Conservation (phyloP, 2,888 invertebrate species). For the Ormia ochracea region DNA sequence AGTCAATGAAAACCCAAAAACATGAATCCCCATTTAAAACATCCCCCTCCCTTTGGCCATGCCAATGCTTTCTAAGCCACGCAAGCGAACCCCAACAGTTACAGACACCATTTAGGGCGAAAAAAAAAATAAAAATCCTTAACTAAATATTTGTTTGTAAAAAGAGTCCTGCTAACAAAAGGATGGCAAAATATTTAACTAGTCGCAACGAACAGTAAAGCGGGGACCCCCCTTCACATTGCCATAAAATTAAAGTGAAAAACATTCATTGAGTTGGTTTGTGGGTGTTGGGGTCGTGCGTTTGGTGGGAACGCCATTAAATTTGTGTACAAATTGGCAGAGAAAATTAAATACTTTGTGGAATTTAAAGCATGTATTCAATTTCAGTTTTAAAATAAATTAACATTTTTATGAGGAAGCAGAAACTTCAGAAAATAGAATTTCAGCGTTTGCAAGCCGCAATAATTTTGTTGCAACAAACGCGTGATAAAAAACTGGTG, state of each 20-base stretch:
- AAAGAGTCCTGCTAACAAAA: slow-evolving; percentile 22
- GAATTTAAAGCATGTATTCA: no score
- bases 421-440: no score
- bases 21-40: neutral
- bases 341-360: no score
- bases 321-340: neutral
- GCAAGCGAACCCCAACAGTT: neutral
- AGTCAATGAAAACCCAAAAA: neutral
- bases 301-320: neutral
- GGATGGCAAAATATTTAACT: slow-evolving; percentile 28
- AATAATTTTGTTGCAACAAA: no score
- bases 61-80: neutral
- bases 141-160: slow-evolving; percentile 14
- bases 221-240: slow-evolving; percentile 1
- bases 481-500: no score
- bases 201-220: neutral
- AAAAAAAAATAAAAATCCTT: neutral
- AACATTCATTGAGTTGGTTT: neutral
- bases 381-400: no score
- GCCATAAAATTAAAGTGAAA: slow-evolving; percentile 24
- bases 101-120: neutral
- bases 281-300: no score
- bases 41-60: neutral
- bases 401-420: no score
- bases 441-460: no score